Conservation (phyloP, 2,888 invertebrate species). For the Epinotia demarniana region DNA sequence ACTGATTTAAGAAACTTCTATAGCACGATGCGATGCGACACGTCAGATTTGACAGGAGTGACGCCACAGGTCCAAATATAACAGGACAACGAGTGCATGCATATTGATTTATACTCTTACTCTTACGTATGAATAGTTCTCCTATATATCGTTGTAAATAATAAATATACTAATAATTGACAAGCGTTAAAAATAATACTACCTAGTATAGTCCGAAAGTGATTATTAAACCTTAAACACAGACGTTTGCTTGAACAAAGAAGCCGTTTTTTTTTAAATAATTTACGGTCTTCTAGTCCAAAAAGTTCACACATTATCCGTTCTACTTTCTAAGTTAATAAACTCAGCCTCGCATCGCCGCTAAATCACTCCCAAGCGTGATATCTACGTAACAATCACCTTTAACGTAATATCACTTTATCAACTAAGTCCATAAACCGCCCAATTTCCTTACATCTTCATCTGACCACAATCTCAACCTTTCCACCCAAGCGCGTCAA, state of each 20-base stretch:
- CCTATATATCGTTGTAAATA: too few species aligned
- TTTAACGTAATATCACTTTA: conserved; percentile 29
- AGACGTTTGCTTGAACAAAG: neutral
- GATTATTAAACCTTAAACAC: too few species aligned
- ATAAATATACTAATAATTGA: too few species aligned
- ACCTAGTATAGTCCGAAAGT: too few species aligned
- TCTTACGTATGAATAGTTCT: too few species aligned
- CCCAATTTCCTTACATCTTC: conserved; percentile 32
- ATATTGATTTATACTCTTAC: too few species aligned
- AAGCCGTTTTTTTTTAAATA: neutral
- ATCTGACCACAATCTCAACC: conserved; percentile 50
- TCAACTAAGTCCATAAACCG: conserved; percentile 38
- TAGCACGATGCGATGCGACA: too few species aligned
- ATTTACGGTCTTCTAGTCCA: conserved; percentile 5
- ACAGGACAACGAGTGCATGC: too few species aligned
- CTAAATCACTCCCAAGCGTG: conserved; percentile 39
- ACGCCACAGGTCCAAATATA: too few species aligned
- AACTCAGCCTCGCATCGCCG: conserved; percentile 10
- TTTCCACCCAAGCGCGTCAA: conserved; percentile 74
- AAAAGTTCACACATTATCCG: conserved; percentile 21
- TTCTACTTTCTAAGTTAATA: conserved; percentile 20
- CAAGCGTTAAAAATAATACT: too few species aligned
- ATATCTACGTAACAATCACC: conserved; percentile 34
- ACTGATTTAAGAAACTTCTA: too few species aligned
- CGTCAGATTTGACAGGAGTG: too few species aligned